Evolutionary conservation across 2,888 invertebrate genomes (phyloP), one percentile per base, ranked within the genome.

Genomic region (Zaprionus obscuricornis): DNA sequence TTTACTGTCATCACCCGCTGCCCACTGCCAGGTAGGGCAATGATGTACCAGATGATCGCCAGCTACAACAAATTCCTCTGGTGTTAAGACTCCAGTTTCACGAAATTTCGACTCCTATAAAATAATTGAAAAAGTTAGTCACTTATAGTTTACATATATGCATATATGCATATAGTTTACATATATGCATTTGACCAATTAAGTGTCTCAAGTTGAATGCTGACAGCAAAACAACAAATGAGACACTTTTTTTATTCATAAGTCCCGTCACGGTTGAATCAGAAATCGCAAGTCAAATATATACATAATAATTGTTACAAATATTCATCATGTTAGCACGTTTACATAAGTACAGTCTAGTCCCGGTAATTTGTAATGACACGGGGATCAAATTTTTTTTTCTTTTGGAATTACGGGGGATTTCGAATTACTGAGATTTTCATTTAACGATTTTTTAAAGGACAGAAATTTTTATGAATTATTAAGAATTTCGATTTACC

Each of bases 1-100:
- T 91, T 96, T 96, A n/a, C 94, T 92, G 73, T 97, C 96, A 89
- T 99, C 98, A 0, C 98, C 98, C 0, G 88, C 81, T 0, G 96
- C 95, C 99, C 99, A 99, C 88, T 98, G 97, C 99, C 99, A 99
- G 0, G 99, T 99, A 0, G 99, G 99, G 88, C 99, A 99, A 88
- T 99, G 98, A 91, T 99, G 98, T 0, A 99, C 98, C 51, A 99
- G 91, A 91, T 99, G 99, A 88, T 99, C 99, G 1, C 99, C 99
- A 13, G 99, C 99, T 2, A 96, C 97, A 2, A 99, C 97, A 92
- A 99, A 99, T 92, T 99, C 99, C 89, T 98, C 98, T 1, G 99
- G 99, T n/a, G 98, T 99, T 18, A 99, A 90, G 1, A 99, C 98
- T 22, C 99, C 99, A 8, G 98, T 99, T 91, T 99, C 98, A 77